A percentile compares a stretch with the other conserved stretches of the same genome.
phyloP scores from a whole-genome alignment of 2,113 vertebrate species.

The Marmota monax region DNA sequence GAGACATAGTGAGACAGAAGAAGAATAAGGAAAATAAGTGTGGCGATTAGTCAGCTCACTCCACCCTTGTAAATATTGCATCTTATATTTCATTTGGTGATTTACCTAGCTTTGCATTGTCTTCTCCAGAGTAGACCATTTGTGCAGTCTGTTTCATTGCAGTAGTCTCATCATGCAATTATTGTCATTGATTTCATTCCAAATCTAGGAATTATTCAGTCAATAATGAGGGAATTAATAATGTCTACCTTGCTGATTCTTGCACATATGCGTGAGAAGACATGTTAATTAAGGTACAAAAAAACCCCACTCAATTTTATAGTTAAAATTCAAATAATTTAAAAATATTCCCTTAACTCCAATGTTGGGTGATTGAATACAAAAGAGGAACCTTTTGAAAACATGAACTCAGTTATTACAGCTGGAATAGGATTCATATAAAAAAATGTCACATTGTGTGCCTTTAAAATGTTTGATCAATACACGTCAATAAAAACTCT shows the following conservation, averaged over 20 bases:
- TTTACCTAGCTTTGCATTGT: neutral
- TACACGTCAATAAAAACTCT: neutral
- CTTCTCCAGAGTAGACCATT: neutral
- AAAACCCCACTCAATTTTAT: neutral
- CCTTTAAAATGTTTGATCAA: neutral
- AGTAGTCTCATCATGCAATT: neutral
- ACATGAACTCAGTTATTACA: neutral
- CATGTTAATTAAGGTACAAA: neutral
- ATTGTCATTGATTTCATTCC: constrained; percentile 64
- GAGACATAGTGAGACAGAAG: neutral
- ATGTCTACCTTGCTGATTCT: constrained; percentile 21
- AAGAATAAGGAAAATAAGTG: neutral
- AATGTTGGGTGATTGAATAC: neutral
- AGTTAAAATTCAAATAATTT: constrained; percentile 43
- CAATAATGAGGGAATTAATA: constrained; percentile 21
- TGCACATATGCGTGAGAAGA: neutral
- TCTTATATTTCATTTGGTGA: neutral
- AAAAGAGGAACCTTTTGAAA: neutral
- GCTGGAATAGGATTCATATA: neutral
- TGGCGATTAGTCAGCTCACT: neutral
- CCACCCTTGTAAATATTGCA: neutral
- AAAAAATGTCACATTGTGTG: neutral
- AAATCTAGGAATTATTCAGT: constrained; percentile 6
- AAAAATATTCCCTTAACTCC: neutral
- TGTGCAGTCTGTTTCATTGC: neutral